Evolutionary conservation across 2,797 vertebrate genomes (phyloP).

Genomic region (Podarcis siculus): DNA sequence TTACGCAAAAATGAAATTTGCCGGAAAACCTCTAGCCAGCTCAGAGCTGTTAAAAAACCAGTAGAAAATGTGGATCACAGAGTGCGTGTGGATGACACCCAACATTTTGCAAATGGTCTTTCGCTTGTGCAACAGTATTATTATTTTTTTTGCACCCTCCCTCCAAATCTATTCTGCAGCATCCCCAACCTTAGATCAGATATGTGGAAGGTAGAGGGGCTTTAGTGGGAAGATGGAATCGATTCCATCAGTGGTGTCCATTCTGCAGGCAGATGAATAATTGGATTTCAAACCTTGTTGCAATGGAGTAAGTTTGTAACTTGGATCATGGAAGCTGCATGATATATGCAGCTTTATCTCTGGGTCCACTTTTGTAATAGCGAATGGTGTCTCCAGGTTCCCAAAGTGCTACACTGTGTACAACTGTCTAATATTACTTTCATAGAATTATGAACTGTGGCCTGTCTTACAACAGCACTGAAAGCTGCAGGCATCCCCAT

Average conservation of each 20-base stretch:
- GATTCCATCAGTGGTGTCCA: not conserved
- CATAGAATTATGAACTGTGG: not conserved
- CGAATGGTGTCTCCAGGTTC: not conserved
- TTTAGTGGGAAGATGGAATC: not conserved
- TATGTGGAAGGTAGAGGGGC: not conserved
- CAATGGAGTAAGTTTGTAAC: conserved; percentile 47
- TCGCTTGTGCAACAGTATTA: not conserved
- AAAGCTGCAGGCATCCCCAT: no score
- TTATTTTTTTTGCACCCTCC: not conserved
- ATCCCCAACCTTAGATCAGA: not conserved
- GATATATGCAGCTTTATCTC: not conserved
- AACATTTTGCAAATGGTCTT: not conserved
- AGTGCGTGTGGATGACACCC: not conserved
- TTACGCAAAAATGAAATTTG: conserved; percentile 28
- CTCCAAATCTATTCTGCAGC: not conserved
- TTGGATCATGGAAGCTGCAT: not conserved
- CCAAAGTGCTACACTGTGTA: not conserved
- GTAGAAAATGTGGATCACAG: conserved; percentile 20
- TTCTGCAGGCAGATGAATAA: not conserved
- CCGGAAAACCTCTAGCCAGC: conserved; percentile 29
- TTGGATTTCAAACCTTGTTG: not conserved
- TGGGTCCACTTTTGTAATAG: not conserved
- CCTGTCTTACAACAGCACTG: not conserved
- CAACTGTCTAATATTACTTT: not conserved
- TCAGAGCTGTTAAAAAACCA: conserved; percentile 23